These are phyloP conservation scores for Antigone vipio DNA, from an alignment of 2,113 vertebrate species.

Conservation along the genomic window DNA sequence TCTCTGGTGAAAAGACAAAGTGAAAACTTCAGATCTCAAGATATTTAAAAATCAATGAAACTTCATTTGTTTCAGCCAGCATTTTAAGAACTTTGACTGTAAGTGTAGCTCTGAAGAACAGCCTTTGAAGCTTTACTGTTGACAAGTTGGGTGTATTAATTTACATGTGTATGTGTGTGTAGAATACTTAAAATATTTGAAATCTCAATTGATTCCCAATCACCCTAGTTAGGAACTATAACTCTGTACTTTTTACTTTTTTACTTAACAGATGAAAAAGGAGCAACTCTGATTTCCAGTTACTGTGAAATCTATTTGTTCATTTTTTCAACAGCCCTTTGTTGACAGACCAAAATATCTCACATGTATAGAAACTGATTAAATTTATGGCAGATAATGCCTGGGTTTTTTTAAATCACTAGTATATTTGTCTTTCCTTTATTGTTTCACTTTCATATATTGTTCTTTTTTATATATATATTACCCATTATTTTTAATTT, in stretches of 20 bases:
- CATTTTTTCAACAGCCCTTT: not conserved
- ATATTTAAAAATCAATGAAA: conserved; percentile 59
- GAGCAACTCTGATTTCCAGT: not conserved
- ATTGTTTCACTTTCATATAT: not conserved
- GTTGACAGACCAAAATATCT: not conserved
- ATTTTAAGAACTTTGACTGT: conserved; percentile 42
- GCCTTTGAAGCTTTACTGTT: conserved; percentile 59
- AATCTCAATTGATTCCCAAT: conserved; percentile 41
- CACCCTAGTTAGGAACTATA: not conserved
- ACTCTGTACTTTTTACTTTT: not conserved
- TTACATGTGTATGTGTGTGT: conserved; percentile 37
- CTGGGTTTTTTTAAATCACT: not conserved
- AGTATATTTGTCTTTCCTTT: not conserved
- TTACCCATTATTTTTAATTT: not conserved
- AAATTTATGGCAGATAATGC: not conserved
- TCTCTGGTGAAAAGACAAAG: conserved; percentile 35
- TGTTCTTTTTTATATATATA: not conserved
- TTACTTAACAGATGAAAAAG: not conserved
- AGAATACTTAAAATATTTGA: conserved; percentile 55
- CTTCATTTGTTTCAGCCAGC: conserved; percentile 43
- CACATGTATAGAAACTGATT: not conserved
- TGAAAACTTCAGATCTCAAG: conserved; percentile 40
- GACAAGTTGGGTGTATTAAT: conserved; percentile 54
- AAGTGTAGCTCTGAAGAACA: conserved; percentile 14
- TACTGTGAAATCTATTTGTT: not conserved